A percentile compares a stretch with the other conserved stretches of the same genome.
These are phyloP conservation scores for Aphidius gifuensis DNA, from an alignment of 1,140 invertebrate genomes.

Conservation along the genomic window DNA sequence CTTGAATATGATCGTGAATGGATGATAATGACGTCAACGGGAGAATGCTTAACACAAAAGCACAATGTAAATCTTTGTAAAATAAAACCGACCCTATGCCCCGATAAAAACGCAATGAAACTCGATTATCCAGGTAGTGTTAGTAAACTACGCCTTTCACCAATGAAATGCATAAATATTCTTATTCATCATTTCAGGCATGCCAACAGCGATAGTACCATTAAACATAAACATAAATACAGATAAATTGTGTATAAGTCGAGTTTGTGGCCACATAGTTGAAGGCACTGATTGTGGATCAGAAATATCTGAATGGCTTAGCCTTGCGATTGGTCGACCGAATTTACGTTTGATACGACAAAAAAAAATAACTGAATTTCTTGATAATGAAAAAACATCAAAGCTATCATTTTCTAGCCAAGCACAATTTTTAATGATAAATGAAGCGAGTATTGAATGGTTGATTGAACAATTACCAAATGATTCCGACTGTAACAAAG, in stretches of 20 bases:
- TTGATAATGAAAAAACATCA: conserved; percentile 45
- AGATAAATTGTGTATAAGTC: conserved; percentile 65
- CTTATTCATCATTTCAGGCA: conserved; percentile 49
- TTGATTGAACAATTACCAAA: conserved; percentile 62
- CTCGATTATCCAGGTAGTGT: conserved; percentile 67
- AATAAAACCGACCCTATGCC: conserved; percentile 72
- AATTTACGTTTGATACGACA: conserved; percentile 71
- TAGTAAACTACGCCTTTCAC: conserved; percentile 13
- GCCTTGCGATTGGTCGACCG: conserved; percentile 61
- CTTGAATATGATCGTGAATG: conserved; percentile 87
- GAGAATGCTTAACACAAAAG: conserved; percentile 86
- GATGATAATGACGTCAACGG: conserved; percentile 81
- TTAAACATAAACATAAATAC: conserved; percentile 37
- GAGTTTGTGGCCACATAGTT: conserved; percentile 82
- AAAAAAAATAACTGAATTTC: conserved; percentile 31
- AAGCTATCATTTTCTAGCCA: conserved; percentile 77
- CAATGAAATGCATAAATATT: conserved; percentile 16
- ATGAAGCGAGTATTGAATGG: conserved; percentile 70
- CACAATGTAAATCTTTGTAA: conserved; percentile 75
- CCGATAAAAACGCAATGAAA: conserved; percentile 60
- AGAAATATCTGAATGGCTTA: conserved; percentile 74
- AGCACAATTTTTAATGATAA: conserved; percentile 84
- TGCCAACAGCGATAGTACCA: conserved; percentile 52
- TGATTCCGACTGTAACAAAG: conserved; percentile 52
- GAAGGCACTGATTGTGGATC: conserved; percentile 80